A percentile compares a stretch with the other conserved stretches of the same genome.
phyloP scores from a whole-genome alignment of 2,113 vertebrate genomes.

The Cyanoramphus novaezelandiae region DNA sequence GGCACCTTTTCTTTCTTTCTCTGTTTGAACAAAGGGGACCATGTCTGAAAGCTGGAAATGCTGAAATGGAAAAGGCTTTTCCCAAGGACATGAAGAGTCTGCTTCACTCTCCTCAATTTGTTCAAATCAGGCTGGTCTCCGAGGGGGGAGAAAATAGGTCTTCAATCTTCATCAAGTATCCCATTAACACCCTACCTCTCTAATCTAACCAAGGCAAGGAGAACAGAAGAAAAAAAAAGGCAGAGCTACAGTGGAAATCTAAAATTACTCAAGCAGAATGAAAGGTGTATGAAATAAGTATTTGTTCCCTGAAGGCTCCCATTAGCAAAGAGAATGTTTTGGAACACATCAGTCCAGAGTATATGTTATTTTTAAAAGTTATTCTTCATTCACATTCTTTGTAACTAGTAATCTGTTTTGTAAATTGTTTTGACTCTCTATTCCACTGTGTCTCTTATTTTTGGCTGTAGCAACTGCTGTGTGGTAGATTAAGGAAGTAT shows the following conservation, averaged over 20 bases:
- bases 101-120: constrained; percentile 42
- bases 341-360: constrained; percentile 10
- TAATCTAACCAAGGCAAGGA: constrained; percentile 29
- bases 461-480: neutral
- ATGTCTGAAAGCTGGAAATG: constrained; percentile 8
- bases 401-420: constrained; percentile 35
- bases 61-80: constrained; percentile 36
- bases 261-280: neutral
- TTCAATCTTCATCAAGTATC: constrained; percentile 67
- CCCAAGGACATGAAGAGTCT: constrained; percentile 49
- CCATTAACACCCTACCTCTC: constrained; percentile 69
- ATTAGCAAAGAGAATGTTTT: constrained; percentile 24
- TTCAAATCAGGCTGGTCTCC: constrained; percentile 51
- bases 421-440: constrained; percentile 5
- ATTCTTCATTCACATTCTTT: constrained; percentile 33
- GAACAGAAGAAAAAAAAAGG: constrained; percentile 28
- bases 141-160: constrained; percentile 49
- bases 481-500: constrained; percentile 1
- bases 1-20: constrained; percentile 11
- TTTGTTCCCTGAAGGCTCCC: constrained; percentile 12
- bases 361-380: constrained; percentile 27
- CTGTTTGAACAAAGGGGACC: constrained; percentile 31
- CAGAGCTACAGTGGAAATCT: constrained; percentile 6
- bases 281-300: neutral
- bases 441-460: constrained; percentile 10